These are phyloP conservation scores for Gopherus flavomarginatus DNA, from an alignment of 2,113 vertebrate species.

Conservation along the genomic window DNA sequence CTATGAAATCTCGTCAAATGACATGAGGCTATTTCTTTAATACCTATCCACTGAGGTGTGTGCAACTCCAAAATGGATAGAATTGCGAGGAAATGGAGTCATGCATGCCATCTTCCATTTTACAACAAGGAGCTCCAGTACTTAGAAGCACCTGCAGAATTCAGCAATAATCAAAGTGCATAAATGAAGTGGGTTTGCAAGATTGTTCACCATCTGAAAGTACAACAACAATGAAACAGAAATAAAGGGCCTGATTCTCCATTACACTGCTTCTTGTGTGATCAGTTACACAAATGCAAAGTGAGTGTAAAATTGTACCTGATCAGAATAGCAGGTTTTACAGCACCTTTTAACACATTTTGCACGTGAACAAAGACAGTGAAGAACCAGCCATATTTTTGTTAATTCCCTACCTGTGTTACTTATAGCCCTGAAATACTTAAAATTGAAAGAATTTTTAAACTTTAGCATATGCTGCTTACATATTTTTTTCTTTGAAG, in stretches of 20 bases:
- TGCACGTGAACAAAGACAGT: constrained; percentile 26
- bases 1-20: constrained; percentile 46
- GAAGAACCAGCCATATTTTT: neutral
- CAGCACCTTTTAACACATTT: constrained; percentile 17
- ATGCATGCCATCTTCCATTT: constrained; percentile 27
- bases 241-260: constrained; percentile 22
- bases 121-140: neutral
- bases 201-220: constrained; percentile 42
- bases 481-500: neutral
- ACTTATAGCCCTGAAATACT: neutral
- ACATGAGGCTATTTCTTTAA: constrained; percentile 22
- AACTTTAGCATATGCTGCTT: neutral
- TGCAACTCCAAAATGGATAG: constrained; percentile 44
- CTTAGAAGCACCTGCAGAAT: constrained; percentile 46
- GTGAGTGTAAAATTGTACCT: neutral
- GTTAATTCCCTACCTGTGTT: neutral
- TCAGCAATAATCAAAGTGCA: constrained; percentile 7
- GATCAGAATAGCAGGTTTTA: neutral
- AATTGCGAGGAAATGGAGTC: neutral
- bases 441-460: constrained; percentile 25
- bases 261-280: neutral
- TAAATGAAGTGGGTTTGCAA: constrained; percentile 44
- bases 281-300: constrained; percentile 28
- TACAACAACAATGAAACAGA: neutral
- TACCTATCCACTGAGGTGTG: constrained; percentile 22